A percentile compares a stretch with the other conserved stretches of the same genome.
These are phyloP conservation scores for Drosophila kurseongensis DNA, from an alignment of 1,140 invertebrate genomes.

Conservation along the genomic window DNA sequence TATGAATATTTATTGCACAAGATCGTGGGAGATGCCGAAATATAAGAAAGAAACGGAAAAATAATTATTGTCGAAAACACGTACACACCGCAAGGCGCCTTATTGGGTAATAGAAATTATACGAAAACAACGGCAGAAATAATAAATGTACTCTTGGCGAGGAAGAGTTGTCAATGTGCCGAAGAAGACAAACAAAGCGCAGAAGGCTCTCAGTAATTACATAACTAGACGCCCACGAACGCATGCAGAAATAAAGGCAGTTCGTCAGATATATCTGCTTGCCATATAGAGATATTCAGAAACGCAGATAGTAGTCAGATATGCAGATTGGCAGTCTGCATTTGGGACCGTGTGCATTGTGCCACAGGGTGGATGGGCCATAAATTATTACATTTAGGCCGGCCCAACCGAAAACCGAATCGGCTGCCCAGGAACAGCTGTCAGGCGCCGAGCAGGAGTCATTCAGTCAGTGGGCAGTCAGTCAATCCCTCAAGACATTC, in stretches of 20 bases:
- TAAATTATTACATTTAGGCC: conserved; percentile 42
- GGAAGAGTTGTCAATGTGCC: conserved; percentile 57
- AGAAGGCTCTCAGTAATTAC: conserved; percentile 57
- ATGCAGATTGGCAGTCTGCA: conserved; percentile 21
- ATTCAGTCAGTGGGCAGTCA: conserved; percentile 40
- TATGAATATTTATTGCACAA: conserved; percentile 78
- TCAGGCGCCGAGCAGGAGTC: conserved; percentile 21
- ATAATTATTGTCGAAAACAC: conserved; percentile 58
- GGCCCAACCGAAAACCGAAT: conserved; percentile 19
- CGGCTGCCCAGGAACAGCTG: conserved; percentile 41
- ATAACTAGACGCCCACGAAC: conserved; percentile 62
- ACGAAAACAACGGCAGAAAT: conserved; percentile 55
- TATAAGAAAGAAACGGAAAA: conserved; percentile 27
- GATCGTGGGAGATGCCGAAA: conserved; percentile 62
- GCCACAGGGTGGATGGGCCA: conserved; percentile 50
- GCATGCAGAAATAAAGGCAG: conserved; percentile 43
- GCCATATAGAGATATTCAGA: conserved; percentile 25
- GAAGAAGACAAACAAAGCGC: conserved; percentile 39
- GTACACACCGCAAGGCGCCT: conserved; percentile 38
- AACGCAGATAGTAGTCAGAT: conserved; percentile 12
- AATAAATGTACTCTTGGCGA: conserved; percentile 49
- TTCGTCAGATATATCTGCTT: conserved; percentile 35
- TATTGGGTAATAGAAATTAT: conserved; percentile 74
- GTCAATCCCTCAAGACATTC: conserved; percentile 55
- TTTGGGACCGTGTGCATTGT: conserved; percentile 11